phyloP scores from a whole-genome alignment of 2,113 vertebrate genomes.

The Pollimyrus isidori region DNA sequence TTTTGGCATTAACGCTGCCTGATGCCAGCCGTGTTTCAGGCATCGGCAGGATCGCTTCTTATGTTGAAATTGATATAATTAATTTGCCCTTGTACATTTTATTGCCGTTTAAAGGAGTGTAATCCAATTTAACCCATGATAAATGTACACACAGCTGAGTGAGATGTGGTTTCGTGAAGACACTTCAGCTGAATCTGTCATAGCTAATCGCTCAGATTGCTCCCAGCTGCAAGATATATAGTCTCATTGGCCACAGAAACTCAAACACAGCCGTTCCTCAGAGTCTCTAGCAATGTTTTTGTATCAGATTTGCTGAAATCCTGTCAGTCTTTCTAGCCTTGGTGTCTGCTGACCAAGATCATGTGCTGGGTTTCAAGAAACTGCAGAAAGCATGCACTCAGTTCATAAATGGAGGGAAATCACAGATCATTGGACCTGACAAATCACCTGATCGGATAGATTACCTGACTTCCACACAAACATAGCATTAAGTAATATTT shows the following conservation, averaged over 20 bases:
- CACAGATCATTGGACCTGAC: not conserved
- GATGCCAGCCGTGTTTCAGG: not conserved
- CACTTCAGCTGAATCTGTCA: not conserved
- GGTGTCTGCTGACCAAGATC: not conserved
- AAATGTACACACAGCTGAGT: not conserved
- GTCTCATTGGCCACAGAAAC: not conserved
- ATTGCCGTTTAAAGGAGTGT: not conserved
- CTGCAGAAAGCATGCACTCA: not conserved
- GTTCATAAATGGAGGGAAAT: not conserved
- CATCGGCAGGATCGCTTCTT: not conserved
- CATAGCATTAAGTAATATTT: not conserved
- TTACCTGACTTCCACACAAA: not conserved
- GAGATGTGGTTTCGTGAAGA: not conserved
- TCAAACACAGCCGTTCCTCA: not conserved
- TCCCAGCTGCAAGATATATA: slow-evolving; percentile 11
- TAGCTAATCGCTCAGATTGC: not conserved
- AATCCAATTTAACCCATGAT: not conserved
- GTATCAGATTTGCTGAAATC: slow-evolving; percentile 1
- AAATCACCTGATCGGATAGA: not conserved
- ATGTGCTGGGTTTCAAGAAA: not conserved
- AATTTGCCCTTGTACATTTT: not conserved
- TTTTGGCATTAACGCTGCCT: not conserved
- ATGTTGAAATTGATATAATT: not conserved
- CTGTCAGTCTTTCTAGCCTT: not conserved
- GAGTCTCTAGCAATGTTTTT: not conserved